Conservation (phyloP, 2,888 invertebrate species). For the Alloplasta piceator region DNA sequence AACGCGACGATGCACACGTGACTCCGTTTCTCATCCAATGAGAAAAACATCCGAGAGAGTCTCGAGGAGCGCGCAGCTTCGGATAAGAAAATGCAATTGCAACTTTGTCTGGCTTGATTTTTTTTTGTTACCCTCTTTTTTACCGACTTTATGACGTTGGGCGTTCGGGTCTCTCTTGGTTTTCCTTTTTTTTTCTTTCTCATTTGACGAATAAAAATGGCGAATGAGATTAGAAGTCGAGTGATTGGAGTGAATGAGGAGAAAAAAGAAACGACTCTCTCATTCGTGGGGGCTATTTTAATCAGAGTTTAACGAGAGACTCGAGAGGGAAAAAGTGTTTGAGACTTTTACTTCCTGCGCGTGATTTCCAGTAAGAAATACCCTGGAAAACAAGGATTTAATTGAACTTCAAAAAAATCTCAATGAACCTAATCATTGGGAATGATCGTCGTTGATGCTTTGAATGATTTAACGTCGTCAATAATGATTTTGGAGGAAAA, state of each 20-base stretch:
- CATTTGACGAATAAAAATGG: background rate
- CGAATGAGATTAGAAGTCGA: background rate
- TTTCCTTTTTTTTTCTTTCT: background rate
- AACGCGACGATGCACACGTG: conserved; percentile 7
- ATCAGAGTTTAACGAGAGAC: background rate
- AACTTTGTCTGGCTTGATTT: background rate
- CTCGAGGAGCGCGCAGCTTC: background rate
- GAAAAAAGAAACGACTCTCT: background rate
- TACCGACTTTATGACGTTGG: conserved; percentile 5
- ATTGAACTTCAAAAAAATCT: no score
- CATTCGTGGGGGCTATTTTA: background rate
- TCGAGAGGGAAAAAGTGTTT: background rate
- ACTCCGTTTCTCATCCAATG: background rate
- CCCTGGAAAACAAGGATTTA: no score
- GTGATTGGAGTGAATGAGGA: background rate
- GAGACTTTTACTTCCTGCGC: background rate
- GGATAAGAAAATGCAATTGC: conserved; percentile 19
- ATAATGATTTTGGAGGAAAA: background rate
- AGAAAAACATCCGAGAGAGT: background rate
- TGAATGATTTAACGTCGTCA: no score
- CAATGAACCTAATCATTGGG: no score
- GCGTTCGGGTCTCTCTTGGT: background rate
- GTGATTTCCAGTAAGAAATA: no score
- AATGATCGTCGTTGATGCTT: background rate
- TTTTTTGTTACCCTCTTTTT: background rate